Evolutionary conservation across 2,888 invertebrate species (phyloP), one percentile per base, ranked within the genome.

Genomic region (Nomada hirtipes): DNA sequence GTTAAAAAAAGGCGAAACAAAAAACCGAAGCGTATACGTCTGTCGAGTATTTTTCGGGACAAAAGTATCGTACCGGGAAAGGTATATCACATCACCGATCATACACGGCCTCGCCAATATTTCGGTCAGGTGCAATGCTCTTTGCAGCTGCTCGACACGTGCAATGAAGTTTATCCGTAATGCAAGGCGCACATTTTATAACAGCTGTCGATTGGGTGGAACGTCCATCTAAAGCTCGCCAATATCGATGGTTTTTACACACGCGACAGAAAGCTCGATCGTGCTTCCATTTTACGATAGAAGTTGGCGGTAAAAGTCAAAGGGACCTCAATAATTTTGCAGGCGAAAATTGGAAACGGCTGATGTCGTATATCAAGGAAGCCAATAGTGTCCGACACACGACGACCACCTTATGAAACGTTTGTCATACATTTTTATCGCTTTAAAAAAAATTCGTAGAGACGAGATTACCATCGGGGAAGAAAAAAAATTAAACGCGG

Each of bases 251-350:
- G 69, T 36, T 63, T 52, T 68, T 63, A 52, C 63, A 64, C 42
- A 13, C 23, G 53, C 47, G 63, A 69, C 80, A 60, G 68, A 59
- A 65, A 42, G 47, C 64, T 69, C 63, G 73, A 69, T 68, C 23
- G 69, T n/a, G 15, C 36, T 26, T 52, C 64, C 74, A 60, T 74
- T 64, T 65, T 65, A 47, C 70, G 67, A 60, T 52, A 23, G 18
- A 65, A 79, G 42, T 67, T 64, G 42, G 1, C 18, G 55, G 15
- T 11, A 42, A 67, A 53, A 67, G 59, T 70, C 70, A 80, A 80
- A 80, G 81, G 47, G 60, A 9, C 20, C 47, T 63, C 81, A 18
- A 75, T 82, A 67, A 82, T 80, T 81, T 75, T 52, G 15, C 42
- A 52, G 47, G 50, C 60, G 13, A 60, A 50, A 50, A 29, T 11